Percentiles rank a stretch among this genome's conserved stretches.
Evolutionary conservation across 2,113 vertebrate species (phyloP).

Genomic region (Ptilonorhynchus violaceus): DNA sequence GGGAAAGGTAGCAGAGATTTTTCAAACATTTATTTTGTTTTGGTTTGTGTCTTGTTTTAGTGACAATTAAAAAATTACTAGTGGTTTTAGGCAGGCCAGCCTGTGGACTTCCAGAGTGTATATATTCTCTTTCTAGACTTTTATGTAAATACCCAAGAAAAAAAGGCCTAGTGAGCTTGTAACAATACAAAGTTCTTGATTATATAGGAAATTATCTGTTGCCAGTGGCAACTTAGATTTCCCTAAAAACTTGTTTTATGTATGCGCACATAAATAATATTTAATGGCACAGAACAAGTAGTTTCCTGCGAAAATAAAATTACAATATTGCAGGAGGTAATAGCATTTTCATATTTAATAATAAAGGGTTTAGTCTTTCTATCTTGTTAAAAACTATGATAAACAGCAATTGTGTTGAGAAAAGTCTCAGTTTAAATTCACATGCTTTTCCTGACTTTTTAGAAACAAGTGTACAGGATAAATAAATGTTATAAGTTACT

Average conservation of each 20-base stretch:
- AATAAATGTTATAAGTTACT: background rate
- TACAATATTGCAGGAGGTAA: background rate
- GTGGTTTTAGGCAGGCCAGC: background rate
- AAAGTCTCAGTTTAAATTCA: background rate
- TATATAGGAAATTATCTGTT: background rate
- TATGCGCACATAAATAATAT: background rate
- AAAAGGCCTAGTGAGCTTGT: background rate
- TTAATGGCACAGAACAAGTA: background rate
- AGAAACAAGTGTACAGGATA: background rate
- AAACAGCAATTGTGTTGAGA: background rate
- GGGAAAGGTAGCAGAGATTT: background rate
- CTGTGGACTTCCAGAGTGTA: background rate
- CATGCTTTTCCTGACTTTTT: background rate
- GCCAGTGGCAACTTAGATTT: background rate
- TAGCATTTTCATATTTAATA: background rate
- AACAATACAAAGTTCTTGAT: background rate
- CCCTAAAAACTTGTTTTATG: background rate
- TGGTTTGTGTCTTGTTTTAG: background rate
- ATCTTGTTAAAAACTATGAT: background rate
- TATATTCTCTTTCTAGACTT: background rate
- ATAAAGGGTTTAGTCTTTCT: background rate
- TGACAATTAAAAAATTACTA: background rate
- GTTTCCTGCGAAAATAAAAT: background rate
- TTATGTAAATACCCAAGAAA: background rate
- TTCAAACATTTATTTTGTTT: background rate